Evolutionary conservation across 2,113 vertebrate genomes (phyloP).

Genomic region (Podarcis muralis): DNA sequence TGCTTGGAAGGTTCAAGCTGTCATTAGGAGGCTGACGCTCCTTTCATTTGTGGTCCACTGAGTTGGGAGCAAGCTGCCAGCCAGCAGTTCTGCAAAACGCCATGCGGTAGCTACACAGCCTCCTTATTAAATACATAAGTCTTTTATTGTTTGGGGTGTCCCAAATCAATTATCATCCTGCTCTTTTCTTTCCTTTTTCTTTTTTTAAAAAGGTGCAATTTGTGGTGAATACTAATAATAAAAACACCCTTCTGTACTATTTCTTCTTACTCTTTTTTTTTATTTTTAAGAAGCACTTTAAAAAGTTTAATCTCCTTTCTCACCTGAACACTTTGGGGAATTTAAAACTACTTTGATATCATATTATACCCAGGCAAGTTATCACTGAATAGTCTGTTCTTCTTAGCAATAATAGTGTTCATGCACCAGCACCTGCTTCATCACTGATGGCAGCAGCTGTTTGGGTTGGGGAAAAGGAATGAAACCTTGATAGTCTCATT

Average conservation of each 20-base stretch:
- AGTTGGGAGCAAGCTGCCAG: accelerated
- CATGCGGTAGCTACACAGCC: accelerated
- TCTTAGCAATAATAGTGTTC: constrained; percentile 57
- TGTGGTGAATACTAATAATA: neutral
- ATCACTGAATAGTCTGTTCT: constrained; percentile 54
- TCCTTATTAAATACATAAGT: neutral
- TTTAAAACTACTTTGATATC: constrained; percentile 55
- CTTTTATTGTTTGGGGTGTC: neutral
- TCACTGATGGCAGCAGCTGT: constrained; percentile 66
- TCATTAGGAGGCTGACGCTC: neutral
- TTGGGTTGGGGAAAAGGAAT: constrained; percentile 52
- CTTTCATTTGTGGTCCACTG: neutral
- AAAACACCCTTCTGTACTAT: constrained; percentile 11
- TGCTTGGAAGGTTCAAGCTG: constrained; percentile 18
- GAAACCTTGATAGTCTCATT: constrained; percentile 56
- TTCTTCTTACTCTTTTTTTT: neutral
- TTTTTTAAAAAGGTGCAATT: neutral
- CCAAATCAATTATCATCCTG: neutral
- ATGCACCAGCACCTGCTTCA: constrained; percentile 65
- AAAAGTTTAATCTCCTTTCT: constrained; percentile 63
- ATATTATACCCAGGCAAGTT: constrained; percentile 53
- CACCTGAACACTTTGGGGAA: constrained; percentile 69
- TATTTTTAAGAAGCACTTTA: constrained; percentile 5
- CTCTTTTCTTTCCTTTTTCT: neutral
- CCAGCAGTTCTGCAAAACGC: neutral